These are phyloP conservation scores for Rhopalosiphum nymphaeae DNA, from an alignment of 2,888 invertebrate genomes.

Conservation along the genomic window DNA sequence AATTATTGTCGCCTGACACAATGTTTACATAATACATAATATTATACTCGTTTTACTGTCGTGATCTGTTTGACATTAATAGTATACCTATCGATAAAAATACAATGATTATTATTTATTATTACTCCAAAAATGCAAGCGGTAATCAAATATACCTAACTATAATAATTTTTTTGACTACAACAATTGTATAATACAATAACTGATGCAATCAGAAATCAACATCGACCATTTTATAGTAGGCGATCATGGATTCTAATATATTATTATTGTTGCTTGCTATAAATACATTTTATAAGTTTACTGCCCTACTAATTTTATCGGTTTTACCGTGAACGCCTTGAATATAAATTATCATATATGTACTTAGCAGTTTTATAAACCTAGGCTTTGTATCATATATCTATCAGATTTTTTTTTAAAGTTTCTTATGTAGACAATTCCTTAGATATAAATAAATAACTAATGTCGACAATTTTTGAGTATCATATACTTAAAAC, in stretches of 20 bases:
- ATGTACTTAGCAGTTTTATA: too few relatives aligned
- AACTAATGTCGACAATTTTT: too few relatives aligned
- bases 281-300: too few relatives aligned
- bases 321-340: too few relatives aligned
- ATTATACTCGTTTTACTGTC: background rate
- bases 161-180: background rate
- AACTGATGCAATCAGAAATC: background rate
- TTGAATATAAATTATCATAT: too few relatives aligned
- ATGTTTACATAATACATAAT: background rate
- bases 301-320: too few relatives aligned
- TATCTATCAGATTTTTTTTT: too few relatives aligned
- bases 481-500: too few relatives aligned
- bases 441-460: too few relatives aligned
- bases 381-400: too few relatives aligned
- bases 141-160: background rate
- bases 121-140: background rate
- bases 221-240: background rate
- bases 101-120: background rate
- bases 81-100: background rate
- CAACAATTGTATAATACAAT: background rate
- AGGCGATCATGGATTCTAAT: background rate
- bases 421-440: too few relatives aligned
- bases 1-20: background rate
- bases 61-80: background rate
- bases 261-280: background rate